phyloP scores from a whole-genome alignment of 2,797 vertebrate genomes.

The Poeciliopsis presidionis region DNA sequence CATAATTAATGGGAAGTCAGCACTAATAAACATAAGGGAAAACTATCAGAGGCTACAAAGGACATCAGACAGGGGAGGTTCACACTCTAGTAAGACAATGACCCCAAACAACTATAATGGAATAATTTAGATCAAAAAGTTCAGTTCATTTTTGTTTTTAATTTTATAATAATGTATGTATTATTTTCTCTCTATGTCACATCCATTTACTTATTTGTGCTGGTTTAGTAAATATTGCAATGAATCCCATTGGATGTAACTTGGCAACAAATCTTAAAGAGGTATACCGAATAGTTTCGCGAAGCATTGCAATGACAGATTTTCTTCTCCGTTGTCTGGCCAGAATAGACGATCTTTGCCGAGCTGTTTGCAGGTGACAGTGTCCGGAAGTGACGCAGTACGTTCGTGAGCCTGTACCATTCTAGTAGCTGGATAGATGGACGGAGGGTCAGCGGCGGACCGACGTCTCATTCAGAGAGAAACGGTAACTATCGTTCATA shows the following conservation, averaged over 20 bases:
- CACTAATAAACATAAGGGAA: not conserved
- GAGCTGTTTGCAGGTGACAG: slow-evolving; percentile 68
- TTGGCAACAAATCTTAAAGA: not conserved
- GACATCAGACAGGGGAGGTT: not conserved
- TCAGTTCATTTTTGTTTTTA: too few species aligned
- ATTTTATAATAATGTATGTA: too few species aligned
- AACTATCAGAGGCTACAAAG: not conserved
- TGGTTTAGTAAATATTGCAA: not conserved
- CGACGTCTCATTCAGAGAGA: slow-evolving; percentile 26
- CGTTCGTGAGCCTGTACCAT: slow-evolving; percentile 59
- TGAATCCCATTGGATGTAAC: not conserved
- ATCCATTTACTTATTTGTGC: not conserved
- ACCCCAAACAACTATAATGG: not conserved
- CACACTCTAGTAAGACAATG: not conserved
- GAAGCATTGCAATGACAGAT: not conserved
- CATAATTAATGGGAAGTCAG: not conserved
- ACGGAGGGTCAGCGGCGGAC: slow-evolving; percentile 22
- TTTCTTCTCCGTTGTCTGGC: not conserved
- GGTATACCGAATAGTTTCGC: not conserved
- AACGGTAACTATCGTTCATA: slow-evolving; percentile 52
- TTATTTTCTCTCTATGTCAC: not conserved
- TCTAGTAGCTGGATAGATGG: slow-evolving; percentile 53
- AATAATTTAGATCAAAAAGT: too few species aligned
- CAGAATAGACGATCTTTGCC: slow-evolving; percentile 56
- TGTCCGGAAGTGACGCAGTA: slow-evolving; percentile 78